Conservation (phyloP, 2,113 vertebrate genomes). For the Xenopus borealis region DNA sequence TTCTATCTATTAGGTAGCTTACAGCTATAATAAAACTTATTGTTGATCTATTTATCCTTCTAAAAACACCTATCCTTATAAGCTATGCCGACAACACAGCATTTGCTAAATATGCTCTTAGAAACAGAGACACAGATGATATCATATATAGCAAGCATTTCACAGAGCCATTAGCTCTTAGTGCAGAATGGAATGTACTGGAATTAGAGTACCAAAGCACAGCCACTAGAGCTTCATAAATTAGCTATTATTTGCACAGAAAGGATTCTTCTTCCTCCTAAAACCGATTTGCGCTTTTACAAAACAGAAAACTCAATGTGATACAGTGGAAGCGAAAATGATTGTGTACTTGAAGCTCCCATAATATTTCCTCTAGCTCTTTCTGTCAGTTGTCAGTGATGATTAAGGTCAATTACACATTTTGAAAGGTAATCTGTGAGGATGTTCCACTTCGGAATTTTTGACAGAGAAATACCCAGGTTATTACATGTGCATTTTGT, state of each 20-base stretch:
- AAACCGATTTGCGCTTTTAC: neutral
- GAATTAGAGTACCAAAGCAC: neutral
- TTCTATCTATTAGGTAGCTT: too few species aligned
- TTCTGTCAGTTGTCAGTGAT: conserved; percentile 25
- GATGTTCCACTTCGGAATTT: conserved; percentile 29
- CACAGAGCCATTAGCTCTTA: conserved; percentile 19
- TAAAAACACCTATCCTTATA: neutral
- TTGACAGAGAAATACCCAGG: conserved; percentile 27
- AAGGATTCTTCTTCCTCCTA: too few species aligned
- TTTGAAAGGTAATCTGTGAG: conserved; percentile 38
- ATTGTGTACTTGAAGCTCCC: neutral
- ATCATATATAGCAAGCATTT: conserved; percentile 11
- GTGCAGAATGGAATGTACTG: conserved; percentile 6
- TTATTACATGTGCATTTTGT: conserved; percentile 29
- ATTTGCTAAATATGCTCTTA: conserved; percentile 7
- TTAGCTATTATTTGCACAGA: neutral
- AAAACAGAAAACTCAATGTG: neutral
- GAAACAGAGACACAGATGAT: conserved; percentile 8
- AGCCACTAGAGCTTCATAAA: conserved; percentile 7
- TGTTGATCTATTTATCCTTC: too few species aligned
- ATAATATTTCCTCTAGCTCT: conserved; percentile 34
- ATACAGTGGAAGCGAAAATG: neutral
- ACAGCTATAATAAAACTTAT: too few species aligned
- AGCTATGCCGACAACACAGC: neutral
- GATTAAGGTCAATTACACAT: conserved; percentile 41